These are phyloP conservation scores for Synodontis membranacea DNA, from an alignment of 2,113 vertebrate species.

Conservation along the genomic window DNA sequence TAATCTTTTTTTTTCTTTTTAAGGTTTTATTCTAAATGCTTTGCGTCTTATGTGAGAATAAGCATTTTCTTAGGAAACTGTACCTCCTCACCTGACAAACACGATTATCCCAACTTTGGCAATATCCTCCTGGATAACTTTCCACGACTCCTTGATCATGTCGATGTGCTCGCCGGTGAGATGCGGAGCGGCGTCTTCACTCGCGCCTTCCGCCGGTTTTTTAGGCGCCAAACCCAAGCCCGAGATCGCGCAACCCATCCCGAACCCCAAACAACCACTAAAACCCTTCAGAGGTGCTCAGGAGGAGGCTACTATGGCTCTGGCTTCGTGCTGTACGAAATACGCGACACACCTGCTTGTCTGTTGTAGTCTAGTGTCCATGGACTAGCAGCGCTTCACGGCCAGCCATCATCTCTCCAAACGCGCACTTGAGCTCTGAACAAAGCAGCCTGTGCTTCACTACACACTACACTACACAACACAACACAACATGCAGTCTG, in stretches of 20 bases:
- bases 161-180: slow-evolving; percentile 67
- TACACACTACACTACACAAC: too few species aligned
- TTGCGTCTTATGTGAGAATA: background rate
- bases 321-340: background rate
- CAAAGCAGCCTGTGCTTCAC: background rate
- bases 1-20: background rate
- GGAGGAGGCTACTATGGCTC: too few species aligned
- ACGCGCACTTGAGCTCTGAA: background rate
- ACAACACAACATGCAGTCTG: background rate
- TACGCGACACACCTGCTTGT: background rate
- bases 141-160: slow-evolving; percentile 78
- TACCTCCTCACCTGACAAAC: slow-evolving; percentile 74
- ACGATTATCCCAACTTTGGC: slow-evolving; percentile 80
- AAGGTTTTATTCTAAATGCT: background rate
- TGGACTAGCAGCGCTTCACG: too few species aligned
- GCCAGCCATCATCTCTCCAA: background rate
- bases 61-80: background rate
- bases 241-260: slow-evolving; percentile 78
- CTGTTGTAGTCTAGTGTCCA: background rate
- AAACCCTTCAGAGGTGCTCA: background rate
- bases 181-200: slow-evolving; percentile 51
- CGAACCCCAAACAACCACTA: slow-evolving; percentile 46
- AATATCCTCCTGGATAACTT: slow-evolving; percentile 78
- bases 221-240: slow-evolving; percentile 64
- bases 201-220: slow-evolving; percentile 51